Conservation (phyloP, 2,797 vertebrate species). For the Parauchenoglanis ngamensis region DNA sequence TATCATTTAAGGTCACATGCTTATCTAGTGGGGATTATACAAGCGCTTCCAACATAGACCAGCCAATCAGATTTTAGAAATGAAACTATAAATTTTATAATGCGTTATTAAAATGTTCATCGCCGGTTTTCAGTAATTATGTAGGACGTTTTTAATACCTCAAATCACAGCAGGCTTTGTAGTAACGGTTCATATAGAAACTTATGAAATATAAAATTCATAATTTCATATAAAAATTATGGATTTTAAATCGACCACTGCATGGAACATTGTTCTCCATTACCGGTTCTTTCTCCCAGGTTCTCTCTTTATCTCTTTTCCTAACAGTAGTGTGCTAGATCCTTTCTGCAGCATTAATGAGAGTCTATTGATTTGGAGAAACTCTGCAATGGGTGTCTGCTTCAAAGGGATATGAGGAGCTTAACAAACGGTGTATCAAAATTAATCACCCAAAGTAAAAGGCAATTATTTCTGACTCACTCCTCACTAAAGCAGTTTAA, state of each 20-base stretch:
- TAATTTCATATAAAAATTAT: not conserved
- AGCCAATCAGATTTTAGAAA: not conserved
- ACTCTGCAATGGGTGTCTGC: slow-evolving; percentile 68
- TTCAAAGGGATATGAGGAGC: slow-evolving; percentile 71
- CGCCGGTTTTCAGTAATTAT: not conserved
- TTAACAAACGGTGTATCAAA: slow-evolving; percentile 68
- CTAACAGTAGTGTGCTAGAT: slow-evolving; percentile 34
- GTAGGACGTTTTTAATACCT: not conserved
- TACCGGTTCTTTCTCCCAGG: slow-evolving; percentile 9
- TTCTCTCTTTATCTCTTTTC: slow-evolving; percentile 19
- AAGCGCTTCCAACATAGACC: not conserved
- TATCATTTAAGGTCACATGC: not conserved
- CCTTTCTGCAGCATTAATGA: slow-evolving; percentile 71
- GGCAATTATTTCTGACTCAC: slow-evolving; percentile 56
- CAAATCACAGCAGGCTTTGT: not conserved
- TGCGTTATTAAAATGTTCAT: not conserved
- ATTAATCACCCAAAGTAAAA: slow-evolving; percentile 69
- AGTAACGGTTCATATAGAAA: not conserved
- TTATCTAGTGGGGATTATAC: not conserved
- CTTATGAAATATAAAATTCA: not conserved
- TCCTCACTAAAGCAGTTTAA: slow-evolving; percentile 7
- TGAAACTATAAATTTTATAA: not conserved
- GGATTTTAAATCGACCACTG: not conserved
- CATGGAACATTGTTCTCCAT: not conserved
- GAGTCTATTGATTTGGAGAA: slow-evolving; percentile 73